These are phyloP conservation scores for Calosoma granatense DNA, from an alignment of 1,140 invertebrate species.

Conservation along the genomic window DNA sequence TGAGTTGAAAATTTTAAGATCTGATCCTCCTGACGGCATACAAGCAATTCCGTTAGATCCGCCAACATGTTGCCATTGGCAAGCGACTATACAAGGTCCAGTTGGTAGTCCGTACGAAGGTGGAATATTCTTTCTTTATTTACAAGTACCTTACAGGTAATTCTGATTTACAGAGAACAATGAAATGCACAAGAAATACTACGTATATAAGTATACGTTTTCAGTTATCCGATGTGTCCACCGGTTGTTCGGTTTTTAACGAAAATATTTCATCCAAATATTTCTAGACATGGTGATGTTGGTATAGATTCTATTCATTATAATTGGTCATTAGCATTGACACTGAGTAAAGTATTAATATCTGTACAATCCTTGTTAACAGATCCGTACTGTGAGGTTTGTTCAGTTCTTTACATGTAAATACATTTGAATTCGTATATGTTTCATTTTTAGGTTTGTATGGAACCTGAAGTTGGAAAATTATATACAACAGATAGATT, in stretches of 20 bases:
- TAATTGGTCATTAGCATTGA: constrained; percentile 90
- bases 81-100: constrained; percentile 82
- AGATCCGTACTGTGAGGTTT: constrained; percentile 76
- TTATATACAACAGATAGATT: constrained; percentile 67
- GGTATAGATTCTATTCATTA: constrained; percentile 92
- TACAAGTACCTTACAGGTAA: constrained; percentile 71
- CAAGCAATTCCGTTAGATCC: constrained; percentile 75
- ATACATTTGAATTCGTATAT: constrained; percentile 1
- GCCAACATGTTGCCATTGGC: constrained; percentile 75
- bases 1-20: constrained; percentile 63
- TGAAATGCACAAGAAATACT: too few species aligned
- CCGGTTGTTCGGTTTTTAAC: constrained; percentile 82
- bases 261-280: constrained; percentile 89
- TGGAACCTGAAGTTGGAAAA: constrained; percentile 79
- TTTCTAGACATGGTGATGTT: constrained; percentile 91
- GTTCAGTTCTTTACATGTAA: background rate
- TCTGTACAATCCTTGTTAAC: constrained; percentile 87
- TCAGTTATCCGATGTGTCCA: constrained; percentile 83
- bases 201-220: too few species aligned
- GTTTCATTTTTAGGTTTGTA: constrained; percentile 56
- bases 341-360: constrained; percentile 81
- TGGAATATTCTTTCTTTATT: constrained; percentile 86
- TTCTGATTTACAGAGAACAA: constrained; percentile 5
- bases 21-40: constrained; percentile 84
- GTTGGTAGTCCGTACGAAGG: constrained; percentile 87